phyloP scores from a whole-genome alignment of 2,888 invertebrate species.

The Sisyra terminalis region DNA sequence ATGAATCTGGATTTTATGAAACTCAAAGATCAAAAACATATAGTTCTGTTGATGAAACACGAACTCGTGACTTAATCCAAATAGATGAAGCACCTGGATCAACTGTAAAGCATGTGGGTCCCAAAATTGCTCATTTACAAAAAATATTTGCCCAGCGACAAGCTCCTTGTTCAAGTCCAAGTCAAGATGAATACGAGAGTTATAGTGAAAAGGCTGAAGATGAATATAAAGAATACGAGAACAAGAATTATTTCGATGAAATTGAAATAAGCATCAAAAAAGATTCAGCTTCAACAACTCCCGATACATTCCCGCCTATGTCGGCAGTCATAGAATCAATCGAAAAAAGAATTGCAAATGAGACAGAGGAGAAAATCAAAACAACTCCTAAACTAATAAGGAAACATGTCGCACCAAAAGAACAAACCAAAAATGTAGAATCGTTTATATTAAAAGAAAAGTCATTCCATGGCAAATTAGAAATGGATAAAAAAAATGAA shows the following conservation, averaged over 20 bases:
- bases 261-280: slow-evolving; percentile 3
- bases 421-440: neutral
- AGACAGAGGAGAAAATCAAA: slow-evolving; percentile 10
- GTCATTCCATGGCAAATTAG: too few relatives aligned
- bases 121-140: slow-evolving; percentile 30
- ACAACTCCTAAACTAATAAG: neutral
- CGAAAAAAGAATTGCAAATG: slow-evolving; percentile 20
- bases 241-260: slow-evolving; percentile 9
- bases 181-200: slow-evolving; percentile 16
- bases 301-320: slow-evolving; percentile 18
- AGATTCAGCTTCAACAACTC: slow-evolving; percentile 8
- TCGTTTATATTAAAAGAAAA: too few relatives aligned
- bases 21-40: neutral
- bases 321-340: slow-evolving; percentile 21
- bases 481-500: too few relatives aligned
- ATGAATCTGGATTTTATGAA: neutral
- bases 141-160: slow-evolving; percentile 27
- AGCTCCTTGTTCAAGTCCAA: too few relatives aligned
- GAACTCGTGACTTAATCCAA: slow-evolving; percentile 13
- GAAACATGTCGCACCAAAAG: neutral
- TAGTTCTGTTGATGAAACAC: slow-evolving; percentile 12
- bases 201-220: slow-evolving; percentile 10
- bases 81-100: slow-evolving; percentile 15
- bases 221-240: slow-evolving; percentile 7
- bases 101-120: slow-evolving; percentile 24